Conservation (phyloP, 2,888 invertebrate species). For the Lasioglossum leucozonium region DNA sequence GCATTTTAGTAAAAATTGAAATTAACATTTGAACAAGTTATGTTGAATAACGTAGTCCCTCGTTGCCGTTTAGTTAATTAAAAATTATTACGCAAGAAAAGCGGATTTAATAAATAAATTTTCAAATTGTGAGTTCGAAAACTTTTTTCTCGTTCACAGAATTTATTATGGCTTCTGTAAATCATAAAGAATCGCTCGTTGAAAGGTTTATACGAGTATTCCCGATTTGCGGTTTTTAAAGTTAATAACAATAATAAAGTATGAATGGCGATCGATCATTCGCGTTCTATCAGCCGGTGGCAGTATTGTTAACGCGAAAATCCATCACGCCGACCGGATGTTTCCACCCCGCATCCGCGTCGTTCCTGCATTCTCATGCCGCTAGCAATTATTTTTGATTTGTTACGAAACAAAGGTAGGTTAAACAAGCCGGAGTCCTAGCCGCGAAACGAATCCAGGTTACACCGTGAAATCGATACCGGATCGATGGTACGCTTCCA, state of each 20-base stretch:
- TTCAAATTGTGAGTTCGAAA: too few species aligned
- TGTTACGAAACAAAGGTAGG: constrained; percentile 42
- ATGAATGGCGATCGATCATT: not conserved
- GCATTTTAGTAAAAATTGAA: not conserved
- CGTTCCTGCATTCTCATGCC: not conserved
- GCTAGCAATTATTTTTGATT: constrained; percentile 38
- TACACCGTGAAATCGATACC: constrained; percentile 38
- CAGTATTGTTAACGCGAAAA: constrained; percentile 24
- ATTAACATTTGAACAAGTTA: too few species aligned
- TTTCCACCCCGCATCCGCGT: not conserved
- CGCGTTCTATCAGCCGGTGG: not conserved
- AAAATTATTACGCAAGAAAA: too few species aligned
- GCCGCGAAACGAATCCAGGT: constrained; percentile 25
- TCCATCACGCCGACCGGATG: not conserved
- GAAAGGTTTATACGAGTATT: not conserved
- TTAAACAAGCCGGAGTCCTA: not conserved
- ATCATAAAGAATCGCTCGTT: not conserved
- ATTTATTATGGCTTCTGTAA: not conserved
- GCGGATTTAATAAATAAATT: too few species aligned
- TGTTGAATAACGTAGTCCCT: too few species aligned
- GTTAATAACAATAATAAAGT: not conserved
- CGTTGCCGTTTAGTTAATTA: too few species aligned
- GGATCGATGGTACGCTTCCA: not conserved
- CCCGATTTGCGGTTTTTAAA: not conserved
- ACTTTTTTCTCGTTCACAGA: too few species aligned